Conservation (phyloP, 2,113 vertebrate genomes). For the Bubo blakistoni region DNA sequence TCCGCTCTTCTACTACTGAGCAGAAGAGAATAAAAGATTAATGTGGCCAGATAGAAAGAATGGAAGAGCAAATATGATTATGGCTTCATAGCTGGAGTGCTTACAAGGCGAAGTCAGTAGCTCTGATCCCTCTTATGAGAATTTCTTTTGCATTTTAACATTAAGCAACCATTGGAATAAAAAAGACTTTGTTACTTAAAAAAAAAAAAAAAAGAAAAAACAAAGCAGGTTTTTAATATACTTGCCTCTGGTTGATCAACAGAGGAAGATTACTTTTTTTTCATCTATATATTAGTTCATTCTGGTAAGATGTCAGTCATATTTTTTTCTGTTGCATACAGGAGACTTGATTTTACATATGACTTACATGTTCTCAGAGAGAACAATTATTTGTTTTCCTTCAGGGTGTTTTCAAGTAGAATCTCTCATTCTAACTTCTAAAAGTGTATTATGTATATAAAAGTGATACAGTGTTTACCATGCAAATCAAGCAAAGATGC, state of each 20-base stretch:
- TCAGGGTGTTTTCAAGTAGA: not conserved
- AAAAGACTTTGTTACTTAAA: not conserved
- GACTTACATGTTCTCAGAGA: not conserved
- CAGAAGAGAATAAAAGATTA: not conserved
- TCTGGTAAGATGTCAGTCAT: not conserved
- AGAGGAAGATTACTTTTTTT: not conserved
- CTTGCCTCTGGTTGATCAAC: not conserved
- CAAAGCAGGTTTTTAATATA: not conserved
- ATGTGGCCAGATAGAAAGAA: not conserved
- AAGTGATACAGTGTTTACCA: not conserved
- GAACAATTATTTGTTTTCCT: not conserved
- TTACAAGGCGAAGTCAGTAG: not conserved
- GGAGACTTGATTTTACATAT: not conserved
- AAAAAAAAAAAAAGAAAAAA: not conserved
- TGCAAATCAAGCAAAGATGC: not conserved
- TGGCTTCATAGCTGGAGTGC: not conserved
- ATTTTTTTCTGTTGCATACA: not conserved
- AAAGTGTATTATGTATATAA: not conserved
- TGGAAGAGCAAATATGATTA: not conserved
- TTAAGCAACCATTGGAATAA: not conserved
- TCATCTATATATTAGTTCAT: not conserved
- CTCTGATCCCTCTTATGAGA: not conserved
- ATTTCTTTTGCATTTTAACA: not conserved
- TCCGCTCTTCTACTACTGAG: not conserved
- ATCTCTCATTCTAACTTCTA: not conserved